phyloP scores from a whole-genome alignment of 2,888 invertebrate genomes.

The Eupeodes latifasciatus region DNA sequence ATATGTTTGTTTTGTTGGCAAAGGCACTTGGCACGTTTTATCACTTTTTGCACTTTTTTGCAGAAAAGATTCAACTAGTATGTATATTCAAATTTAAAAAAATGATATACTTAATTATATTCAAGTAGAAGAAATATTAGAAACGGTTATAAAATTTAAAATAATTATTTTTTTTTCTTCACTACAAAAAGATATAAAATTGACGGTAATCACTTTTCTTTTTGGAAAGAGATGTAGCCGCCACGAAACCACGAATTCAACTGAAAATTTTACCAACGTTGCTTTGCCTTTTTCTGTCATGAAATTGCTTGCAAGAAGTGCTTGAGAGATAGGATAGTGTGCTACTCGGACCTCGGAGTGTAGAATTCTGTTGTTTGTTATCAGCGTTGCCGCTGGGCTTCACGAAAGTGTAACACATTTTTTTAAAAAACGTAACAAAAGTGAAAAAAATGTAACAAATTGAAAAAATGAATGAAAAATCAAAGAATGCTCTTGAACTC shows the following conservation, averaged over 20 bases:
- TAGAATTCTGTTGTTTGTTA: constrained; percentile 21
- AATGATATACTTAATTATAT: neutral
- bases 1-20: neutral
- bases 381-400: too few species aligned
- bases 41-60: neutral
- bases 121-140: neutral
- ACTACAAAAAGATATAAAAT: neutral
- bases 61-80: constrained; percentile 12
- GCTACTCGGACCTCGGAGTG: neutral
- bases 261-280: constrained; percentile 80
- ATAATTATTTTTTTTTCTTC: constrained; percentile 33
- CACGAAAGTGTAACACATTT: too few species aligned
- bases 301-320: constrained; percentile 67
- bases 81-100: constrained; percentile 15
- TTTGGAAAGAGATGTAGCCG: constrained; percentile 77
- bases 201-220: constrained; percentile 20
- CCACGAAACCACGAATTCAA: constrained; percentile 81
- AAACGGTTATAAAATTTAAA: constrained; percentile 24
- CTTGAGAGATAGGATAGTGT: neutral
- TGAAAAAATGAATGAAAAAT: too few species aligned
- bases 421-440: too few species aligned
- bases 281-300: constrained; percentile 81
- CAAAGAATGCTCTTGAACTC: too few species aligned
- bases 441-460: too few species aligned
- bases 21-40: constrained; percentile 13